Evolutionary conservation across 2,888 invertebrate genomes (phyloP), one percentile per base, ranked within the genome.

Genomic region (Drosophila pseudotakahashii): DNA sequence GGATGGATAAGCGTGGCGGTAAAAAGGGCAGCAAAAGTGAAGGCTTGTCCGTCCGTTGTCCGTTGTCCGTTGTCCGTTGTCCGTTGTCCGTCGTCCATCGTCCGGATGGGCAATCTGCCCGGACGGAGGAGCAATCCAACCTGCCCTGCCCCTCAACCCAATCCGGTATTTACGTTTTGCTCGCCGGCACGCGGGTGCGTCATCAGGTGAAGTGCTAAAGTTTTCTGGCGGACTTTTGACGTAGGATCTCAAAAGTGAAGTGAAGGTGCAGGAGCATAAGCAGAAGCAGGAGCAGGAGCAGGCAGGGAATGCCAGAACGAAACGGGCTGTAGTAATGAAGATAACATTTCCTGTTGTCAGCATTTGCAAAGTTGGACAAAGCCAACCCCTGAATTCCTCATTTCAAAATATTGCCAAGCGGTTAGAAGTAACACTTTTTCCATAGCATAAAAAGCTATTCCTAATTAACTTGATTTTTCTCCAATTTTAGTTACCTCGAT

Each of bases 321-420:
- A 47, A 47, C 45, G 79, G 81, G 81, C 87, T 88, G 88, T 81
- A 75, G 81, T 87, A 85, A 88, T 88, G 88, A 88, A 87, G 88
- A 88, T 88, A 88, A 87, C 87, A 87, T 87, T 88, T 88, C 81
- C 84, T 84, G 75, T 79, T 86, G 88, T 88, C 88, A 88, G 88
- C 88, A 87, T 64, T 78, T 76, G 76, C 62, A 66, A 70, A 71
- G 58, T 71, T 64, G 55, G 63, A 76, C 70, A 72, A 76, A 72
- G 67, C 53, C 61, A 52, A 34, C 16, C 45, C 32, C 13, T 13
- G 71, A 57, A 72, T 75, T 67, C 26, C 70, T 54, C 71, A 62
- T 41, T 70, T 68, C 47, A 4, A 51, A 63, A 60, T 34, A 62
- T 45, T 63, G 30, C n/a, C 14, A 5, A 14, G 45, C 45, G 10